These are phyloP conservation scores for Aphelinus atriplicis DNA, from an alignment of 1,140 invertebrate genomes.

Conservation along the genomic window DNA sequence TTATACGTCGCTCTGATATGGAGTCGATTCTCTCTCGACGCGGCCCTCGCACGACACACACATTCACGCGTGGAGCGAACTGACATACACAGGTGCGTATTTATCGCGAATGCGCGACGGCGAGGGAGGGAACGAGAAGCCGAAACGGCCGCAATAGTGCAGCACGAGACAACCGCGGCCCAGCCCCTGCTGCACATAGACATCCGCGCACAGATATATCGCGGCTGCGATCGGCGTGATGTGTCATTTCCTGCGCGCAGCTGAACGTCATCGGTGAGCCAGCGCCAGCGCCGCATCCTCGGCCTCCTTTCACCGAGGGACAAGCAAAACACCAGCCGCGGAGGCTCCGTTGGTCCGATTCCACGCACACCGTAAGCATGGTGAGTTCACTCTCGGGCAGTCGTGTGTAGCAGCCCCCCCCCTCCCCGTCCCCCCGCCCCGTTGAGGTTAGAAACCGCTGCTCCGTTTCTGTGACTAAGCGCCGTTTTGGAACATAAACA, in stretches of 20 bases:
- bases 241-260: slow-evolving; percentile 31
- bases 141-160: neutral
- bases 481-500: too few species aligned
- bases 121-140: neutral
- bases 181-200: slow-evolving; percentile 11
- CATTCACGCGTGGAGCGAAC: too few species aligned
- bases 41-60: too few species aligned
- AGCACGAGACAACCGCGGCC: neutral
- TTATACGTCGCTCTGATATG: too few species aligned
- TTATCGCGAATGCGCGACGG: too few species aligned
- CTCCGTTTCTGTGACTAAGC: too few species aligned
- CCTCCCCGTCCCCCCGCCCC: too few species aligned
- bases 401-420: neutral
- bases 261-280: slow-evolving; percentile 27
- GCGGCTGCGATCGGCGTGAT: slow-evolving; percentile 10
- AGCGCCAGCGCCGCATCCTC: neutral
- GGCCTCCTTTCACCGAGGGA: neutral
- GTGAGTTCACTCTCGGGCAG: neutral
- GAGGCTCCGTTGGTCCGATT: neutral
- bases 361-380: slow-evolving; percentile 15
- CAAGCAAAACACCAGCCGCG: neutral
- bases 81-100: too few species aligned
- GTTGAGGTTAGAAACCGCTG: too few species aligned
- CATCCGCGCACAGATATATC: neutral
- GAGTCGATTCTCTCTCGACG: too few species aligned